Base-by-base conservation (phyloP, 2,888 invertebrate genomes). In the Cataglyphis albicans region DNA sequence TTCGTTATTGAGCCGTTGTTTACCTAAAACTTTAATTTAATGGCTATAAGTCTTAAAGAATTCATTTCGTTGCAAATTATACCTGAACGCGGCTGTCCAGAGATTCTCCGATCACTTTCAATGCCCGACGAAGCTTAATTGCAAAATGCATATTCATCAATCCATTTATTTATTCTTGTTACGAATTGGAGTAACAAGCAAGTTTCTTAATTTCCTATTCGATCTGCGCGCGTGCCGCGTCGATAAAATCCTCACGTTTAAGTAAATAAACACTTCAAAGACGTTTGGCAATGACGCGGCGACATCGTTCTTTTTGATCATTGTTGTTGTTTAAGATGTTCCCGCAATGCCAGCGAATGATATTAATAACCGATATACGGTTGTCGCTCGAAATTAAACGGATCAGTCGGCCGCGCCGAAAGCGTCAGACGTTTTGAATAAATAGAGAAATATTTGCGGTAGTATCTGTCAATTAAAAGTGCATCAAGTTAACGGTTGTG, bases 381-480 rank as follows among this genome's bases (percentile, higher is more conserved):
- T 44, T 57, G 21, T 65, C 41, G 21, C 38, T 41, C 68, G 38
- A 10, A 57, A 41, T n/a, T 18, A 25, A 65, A 52, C 32, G 52
- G 25, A 29, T 25, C 10, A 12, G 38, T 55, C n/a, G 25, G n/a
- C 5, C 21, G 25, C 29, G 25, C 29, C 32, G 59, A 44, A 21
- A 21, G 15, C 29, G 52, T 73, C n/a, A 72, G 35, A 2, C n/a
- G 7, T 57, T 57, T 52, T n/a, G 18, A 52, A 55, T 52, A 63
- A 68, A 25, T 61, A 48, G 38, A 44, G 61, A 78, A 78, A 59
- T 32, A 1, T 7, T 44, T 6, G 21, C 35, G 4, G 21, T 35
- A 25, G 59, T 55, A 67, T 59, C 52, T 61, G 63, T 67, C 85
- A 81, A 89, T 89, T 86, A 89, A 89, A 89, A 86, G 83, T 86